Conservation (phyloP, 2,888 invertebrate species). For the Eupithecia dodoneata region DNA sequence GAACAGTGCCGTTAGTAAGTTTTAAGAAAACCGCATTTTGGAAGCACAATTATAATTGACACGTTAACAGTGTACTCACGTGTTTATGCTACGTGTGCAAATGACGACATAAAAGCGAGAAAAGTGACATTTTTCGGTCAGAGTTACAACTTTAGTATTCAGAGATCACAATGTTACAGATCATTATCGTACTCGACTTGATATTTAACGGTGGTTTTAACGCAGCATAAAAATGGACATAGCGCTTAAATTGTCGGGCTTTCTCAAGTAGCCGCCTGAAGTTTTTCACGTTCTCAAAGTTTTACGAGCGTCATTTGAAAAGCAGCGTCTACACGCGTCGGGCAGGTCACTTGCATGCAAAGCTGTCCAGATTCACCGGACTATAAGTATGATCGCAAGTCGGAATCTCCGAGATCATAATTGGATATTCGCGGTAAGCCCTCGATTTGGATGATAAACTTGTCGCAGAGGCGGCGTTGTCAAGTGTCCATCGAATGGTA, state of each 20-base stretch:
- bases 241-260: constrained; percentile 60
- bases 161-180: constrained; percentile 51
- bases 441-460: constrained; percentile 65
- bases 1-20: constrained; percentile 14
- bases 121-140: constrained; percentile 53
- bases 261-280: constrained; percentile 61
- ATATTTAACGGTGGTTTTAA: constrained; percentile 64
- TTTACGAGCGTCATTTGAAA: constrained; percentile 66
- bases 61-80: constrained; percentile 51
- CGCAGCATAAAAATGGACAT: constrained; percentile 69
- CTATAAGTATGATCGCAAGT: constrained; percentile 62
- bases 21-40: constrained; percentile 37
- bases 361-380: constrained; percentile 56
- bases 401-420: constrained; percentile 68
- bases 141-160: constrained; percentile 42
- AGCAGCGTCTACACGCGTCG: constrained; percentile 48
- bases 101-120: constrained; percentile 46
- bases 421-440: constrained; percentile 71
- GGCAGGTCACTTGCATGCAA: constrained; percentile 62
- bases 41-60: constrained; percentile 34
- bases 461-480: constrained; percentile 65
- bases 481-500: constrained; percentile 75
- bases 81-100: constrained; percentile 52
- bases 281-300: constrained; percentile 56
- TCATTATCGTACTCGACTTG: constrained; percentile 57